phyloP scores from a whole-genome alignment of 2,113 vertebrate genomes.

The Perca fluviatilis region DNA sequence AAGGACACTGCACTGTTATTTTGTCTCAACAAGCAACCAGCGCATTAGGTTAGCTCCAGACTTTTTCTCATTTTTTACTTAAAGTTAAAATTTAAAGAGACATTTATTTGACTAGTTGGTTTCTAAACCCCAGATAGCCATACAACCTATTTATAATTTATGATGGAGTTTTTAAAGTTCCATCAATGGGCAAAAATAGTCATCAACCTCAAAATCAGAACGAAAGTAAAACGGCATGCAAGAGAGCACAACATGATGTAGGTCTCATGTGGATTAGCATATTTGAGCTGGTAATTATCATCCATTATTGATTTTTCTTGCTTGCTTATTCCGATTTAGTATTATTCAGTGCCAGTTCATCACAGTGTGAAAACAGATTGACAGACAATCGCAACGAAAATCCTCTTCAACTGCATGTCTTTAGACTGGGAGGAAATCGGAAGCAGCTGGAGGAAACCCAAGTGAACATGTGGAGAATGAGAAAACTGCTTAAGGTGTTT shows the following conservation, averaged over 20 bases:
- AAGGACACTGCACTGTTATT: neutral
- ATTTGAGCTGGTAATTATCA: constrained; percentile 41
- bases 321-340: constrained; percentile 35
- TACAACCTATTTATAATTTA: constrained; percentile 24
- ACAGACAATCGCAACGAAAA: constrained; percentile 23
- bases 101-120: neutral
- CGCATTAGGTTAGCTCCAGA: neutral
- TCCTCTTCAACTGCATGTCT: constrained; percentile 16
- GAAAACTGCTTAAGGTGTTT: neutral
- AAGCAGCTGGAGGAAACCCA: constrained; percentile 9
- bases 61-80: neutral
- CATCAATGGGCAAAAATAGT: constrained; percentile 4
- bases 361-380: constrained; percentile 37
- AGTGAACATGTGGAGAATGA: neutral
- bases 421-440: constrained; percentile 13
- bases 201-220: constrained; percentile 19
- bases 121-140: constrained; percentile 16
- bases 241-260: constrained; percentile 5
- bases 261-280: constrained; percentile 42
- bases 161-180: constrained; percentile 6
- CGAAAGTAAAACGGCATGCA: neutral
- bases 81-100: neutral
- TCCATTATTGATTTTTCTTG: constrained; percentile 46
- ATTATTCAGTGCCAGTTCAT: constrained; percentile 29
- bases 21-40: neutral